Base-by-base conservation (phyloP, 2,113 vertebrate species). In the Arenaria interpres region DNA sequence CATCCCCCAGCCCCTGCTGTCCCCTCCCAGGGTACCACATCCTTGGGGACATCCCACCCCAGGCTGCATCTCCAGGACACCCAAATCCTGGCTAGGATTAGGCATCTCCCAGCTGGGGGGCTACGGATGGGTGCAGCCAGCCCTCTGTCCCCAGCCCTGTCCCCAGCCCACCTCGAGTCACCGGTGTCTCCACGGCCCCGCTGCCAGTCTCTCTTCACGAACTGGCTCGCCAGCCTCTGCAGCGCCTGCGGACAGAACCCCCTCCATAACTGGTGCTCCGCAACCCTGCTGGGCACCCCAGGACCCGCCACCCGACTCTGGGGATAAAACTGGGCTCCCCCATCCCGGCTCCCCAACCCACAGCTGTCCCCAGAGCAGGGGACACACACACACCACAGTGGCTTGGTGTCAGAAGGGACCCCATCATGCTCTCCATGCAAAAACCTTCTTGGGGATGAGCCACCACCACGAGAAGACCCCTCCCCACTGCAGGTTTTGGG, bases 121-220 rank as follows among this genome's bases (percentile, higher is more conserved):
- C 3, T 24, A 11, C 0, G 0, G 37, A 6, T 0, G 7, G 75
- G 35, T 1, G 1, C 0, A 35, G 56, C 14, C 35, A 79, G 28
- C n/a, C 39, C 4, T 33, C 46, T 2, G 6, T 57, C 37, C 64
- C 64, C 10, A 8, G 14, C 39, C 22, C 16, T 28, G 32, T 81
- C 25, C 57, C 54, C 53, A 68, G 45, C 88, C 39, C 83, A 98
- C 98, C 98, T 98, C 4, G 90, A 94, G 91, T 98, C 97, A 0
- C 89, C 18, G 1, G 89, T 80, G 43, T 99, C 98, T 4, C 95
- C 53, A 4, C 98, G 98, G 43, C 98, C 98, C 80, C 99, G 97
- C 57, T 98, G 98, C 97, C 98, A 99, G 79, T 99, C 99, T 96
- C 97, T 98, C 98, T 99, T 99, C 97, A 99, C 96, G 6, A 98